Conservation (phyloP, 2,888 invertebrate species). For the Serripes groenlandicus region DNA sequence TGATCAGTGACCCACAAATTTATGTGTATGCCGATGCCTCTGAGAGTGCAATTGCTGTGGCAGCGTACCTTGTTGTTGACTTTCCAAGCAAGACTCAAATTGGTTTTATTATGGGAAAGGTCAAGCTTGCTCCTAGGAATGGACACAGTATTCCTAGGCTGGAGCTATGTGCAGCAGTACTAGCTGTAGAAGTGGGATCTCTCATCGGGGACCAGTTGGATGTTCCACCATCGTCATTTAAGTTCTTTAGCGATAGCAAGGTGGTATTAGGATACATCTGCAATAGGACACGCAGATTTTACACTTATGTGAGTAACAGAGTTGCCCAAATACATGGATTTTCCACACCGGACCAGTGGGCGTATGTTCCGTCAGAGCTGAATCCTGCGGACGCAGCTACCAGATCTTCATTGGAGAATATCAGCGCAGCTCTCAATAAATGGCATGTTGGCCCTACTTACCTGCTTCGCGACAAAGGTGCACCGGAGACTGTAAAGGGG, state of each 20-base stretch:
- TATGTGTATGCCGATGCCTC: conserved; percentile 60
- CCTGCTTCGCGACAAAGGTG: background rate
- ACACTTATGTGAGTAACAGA: conserved; percentile 62
- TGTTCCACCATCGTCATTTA: background rate
- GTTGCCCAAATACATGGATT: conserved; percentile 36
- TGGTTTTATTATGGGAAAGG: conserved; percentile 65
- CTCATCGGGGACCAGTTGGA: conserved; percentile 34
- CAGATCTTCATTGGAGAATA: background rate
- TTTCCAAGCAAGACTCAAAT: background rate
- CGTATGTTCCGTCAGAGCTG: conserved; percentile 31
- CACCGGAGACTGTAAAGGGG: background rate
- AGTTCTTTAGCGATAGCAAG: conserved; percentile 59
- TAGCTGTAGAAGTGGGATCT: conserved; percentile 48
- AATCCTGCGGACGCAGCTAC: conserved; percentile 59
- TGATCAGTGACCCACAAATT: background rate
- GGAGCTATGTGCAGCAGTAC: conserved; percentile 63
- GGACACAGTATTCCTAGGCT: conserved; percentile 64
- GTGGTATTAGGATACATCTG: conserved; percentile 62
- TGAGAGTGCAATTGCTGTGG: conserved; percentile 66
- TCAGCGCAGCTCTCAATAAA: too few relatives aligned
- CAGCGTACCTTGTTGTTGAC: conserved; percentile 46
- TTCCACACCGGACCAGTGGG: conserved; percentile 51
- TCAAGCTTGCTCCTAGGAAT: conserved; percentile 53
- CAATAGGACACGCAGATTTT: conserved; percentile 55
- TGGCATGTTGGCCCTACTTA: conserved; percentile 3